A percentile compares a stretch with the other conserved stretches of the same genome.
Evolutionary conservation across 2,888 invertebrate genomes (phyloP).

Genomic region (Lithodes maja): DNA sequence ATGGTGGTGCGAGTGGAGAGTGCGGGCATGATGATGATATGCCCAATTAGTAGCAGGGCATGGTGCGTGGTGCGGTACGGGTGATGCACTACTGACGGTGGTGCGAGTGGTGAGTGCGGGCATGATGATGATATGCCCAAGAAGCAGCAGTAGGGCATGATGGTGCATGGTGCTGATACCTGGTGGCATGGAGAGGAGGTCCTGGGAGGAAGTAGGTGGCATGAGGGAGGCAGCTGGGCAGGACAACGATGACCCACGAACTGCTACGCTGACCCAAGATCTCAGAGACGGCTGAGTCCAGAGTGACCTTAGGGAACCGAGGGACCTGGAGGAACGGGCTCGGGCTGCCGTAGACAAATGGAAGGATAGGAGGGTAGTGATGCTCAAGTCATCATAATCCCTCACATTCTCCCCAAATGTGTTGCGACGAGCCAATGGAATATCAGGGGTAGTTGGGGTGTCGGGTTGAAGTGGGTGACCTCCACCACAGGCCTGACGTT

Average conservation of each 20-base stretch:
- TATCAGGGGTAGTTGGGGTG: constrained; percentile 17
- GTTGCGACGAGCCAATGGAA: constrained; percentile 14
- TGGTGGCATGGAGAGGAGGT: neutral
- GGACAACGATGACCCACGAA: constrained; percentile 24
- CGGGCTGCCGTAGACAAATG: constrained; percentile 51
- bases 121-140: neutral
- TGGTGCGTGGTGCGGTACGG: neutral
- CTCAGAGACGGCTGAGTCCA: constrained; percentile 15
- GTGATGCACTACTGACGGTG: neutral
- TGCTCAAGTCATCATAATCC: constrained; percentile 64
- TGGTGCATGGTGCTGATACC: neutral
- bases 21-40: neutral
- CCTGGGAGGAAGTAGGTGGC: neutral
- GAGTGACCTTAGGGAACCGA: constrained; percentile 17
- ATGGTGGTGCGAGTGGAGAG: neutral
- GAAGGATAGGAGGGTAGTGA: constrained; percentile 50
- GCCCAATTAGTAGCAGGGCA: neutral
- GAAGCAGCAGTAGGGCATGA: neutral
- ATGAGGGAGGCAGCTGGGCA: constrained; percentile 21
- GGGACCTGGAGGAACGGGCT: constrained; percentile 32
- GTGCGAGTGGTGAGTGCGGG: neutral
- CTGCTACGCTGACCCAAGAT: constrained; percentile 38
- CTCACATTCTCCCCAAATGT: constrained; percentile 45
- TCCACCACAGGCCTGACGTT: neutral
- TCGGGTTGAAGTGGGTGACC: neutral